phyloP scores from a whole-genome alignment of 2,888 invertebrate genomes.

The Synanthedon andrenaeformis region DNA sequence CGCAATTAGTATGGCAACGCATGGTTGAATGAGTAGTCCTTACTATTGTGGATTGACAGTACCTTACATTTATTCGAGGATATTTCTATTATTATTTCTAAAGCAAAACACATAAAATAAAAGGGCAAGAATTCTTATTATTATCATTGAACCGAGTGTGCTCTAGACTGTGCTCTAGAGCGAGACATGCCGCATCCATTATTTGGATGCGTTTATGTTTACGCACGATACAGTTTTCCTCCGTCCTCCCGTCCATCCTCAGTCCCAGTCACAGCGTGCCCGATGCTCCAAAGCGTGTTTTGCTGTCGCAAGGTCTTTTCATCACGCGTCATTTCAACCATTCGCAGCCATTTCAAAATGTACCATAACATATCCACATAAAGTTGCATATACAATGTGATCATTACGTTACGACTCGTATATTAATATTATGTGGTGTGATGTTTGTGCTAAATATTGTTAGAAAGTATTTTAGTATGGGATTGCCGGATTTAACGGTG shows the following conservation, averaged over 20 bases:
- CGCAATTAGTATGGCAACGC: no score
- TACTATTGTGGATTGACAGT: no score
- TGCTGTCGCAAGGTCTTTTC: conserved; percentile 60
- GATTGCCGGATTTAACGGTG: conserved; percentile 60
- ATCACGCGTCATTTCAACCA: conserved; percentile 9
- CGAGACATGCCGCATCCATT: conserved; percentile 2
- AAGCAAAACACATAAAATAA: no score
- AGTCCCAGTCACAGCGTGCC: conserved; percentile 22
- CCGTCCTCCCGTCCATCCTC: conserved; percentile 12
- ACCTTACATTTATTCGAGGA: no score
- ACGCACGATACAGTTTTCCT: neutral
- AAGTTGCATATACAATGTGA: conserved; percentile 9
- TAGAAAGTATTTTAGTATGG: conserved; percentile 50
- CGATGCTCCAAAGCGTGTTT: conserved; percentile 61
- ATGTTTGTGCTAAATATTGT: conserved; percentile 58
- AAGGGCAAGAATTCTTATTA: no score
- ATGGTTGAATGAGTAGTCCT: no score
- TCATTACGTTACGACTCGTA: conserved; percentile 17
- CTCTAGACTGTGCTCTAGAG: neutral
- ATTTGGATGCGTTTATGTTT: neutral
- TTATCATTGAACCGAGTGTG: no score
- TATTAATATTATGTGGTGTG: conserved; percentile 42
- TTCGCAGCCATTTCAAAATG: conserved; percentile 2
- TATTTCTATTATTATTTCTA: no score
- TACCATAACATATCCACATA: conserved; percentile 8